These are phyloP conservation scores for Lypha dubia DNA, from an alignment of 2,888 invertebrate genomes.

Conservation along the genomic window DNA sequence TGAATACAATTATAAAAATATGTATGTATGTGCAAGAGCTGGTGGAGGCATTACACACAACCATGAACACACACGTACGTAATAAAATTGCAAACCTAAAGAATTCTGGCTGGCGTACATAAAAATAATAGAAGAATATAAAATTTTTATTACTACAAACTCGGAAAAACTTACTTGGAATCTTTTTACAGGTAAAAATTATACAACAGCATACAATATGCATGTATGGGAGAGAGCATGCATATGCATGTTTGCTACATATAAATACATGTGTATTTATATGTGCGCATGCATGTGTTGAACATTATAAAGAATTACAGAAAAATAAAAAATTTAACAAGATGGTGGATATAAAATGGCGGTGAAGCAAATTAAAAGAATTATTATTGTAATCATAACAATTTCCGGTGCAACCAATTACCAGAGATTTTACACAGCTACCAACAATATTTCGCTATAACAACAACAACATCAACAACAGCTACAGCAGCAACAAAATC, in stretches of 20 bases:
- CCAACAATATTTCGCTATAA: conserved; percentile 21
- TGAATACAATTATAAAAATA: conserved; percentile 52
- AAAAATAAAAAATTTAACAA: conserved; percentile 10
- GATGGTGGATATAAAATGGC: conserved; percentile 59
- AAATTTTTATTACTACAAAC: conserved; percentile 20
- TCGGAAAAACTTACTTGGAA: conserved; percentile 32
- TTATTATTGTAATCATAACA: conserved; percentile 75
- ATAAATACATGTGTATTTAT: no score
- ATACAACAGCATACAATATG: neutral
- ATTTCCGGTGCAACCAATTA: conserved; percentile 75
- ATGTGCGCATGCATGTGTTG: neutral
- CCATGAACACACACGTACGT: neutral
- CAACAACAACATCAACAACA: conserved; percentile 10
- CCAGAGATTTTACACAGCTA: conserved; percentile 61
- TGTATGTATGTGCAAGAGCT: conserved; percentile 14
- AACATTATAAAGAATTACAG: conserved; percentile 1
- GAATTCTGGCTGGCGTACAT: neutral
- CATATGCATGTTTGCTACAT: neutral
- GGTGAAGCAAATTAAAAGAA: conserved; percentile 72
- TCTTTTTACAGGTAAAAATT: conserved; percentile 35
- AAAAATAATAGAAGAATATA: neutral
- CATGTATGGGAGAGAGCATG: neutral
- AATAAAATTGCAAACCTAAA: conserved; percentile 1
- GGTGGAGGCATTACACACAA: neutral
- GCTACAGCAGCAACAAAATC: conserved; percentile 21